phyloP scores from a whole-genome alignment of 2,797 vertebrate genomes.

The Aplochiton taeniatus region DNA sequence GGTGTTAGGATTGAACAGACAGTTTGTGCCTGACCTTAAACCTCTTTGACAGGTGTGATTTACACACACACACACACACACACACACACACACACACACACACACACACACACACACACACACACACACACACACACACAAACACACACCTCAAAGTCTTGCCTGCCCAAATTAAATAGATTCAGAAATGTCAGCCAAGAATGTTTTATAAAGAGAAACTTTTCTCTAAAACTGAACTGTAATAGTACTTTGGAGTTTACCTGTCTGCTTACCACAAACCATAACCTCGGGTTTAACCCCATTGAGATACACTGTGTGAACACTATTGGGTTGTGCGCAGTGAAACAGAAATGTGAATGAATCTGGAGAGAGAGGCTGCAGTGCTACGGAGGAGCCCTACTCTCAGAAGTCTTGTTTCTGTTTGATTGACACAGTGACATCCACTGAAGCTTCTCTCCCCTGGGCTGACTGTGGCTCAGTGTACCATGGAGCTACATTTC shows the following conservation, averaged over 20 bases:
- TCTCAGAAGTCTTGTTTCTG: background rate
- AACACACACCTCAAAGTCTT: background rate
- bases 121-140: conserved; percentile 1
- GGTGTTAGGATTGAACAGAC: conserved; percentile 41
- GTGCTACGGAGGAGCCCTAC: background rate
- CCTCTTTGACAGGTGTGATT: background rate
- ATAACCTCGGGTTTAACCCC: no score
- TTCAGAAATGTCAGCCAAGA: no score
- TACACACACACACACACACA: background rate
- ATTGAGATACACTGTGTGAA: background rate
- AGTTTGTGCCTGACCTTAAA: conserved; percentile 53
- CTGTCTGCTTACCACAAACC: no score
- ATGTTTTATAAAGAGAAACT: no score
- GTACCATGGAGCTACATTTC: background rate
- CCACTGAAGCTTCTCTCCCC: background rate
- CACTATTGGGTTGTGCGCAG: background rate
- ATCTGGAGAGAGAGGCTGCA: background rate
- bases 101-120: conserved; percentile 8
- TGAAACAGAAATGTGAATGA: background rate
- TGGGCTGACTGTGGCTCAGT: background rate
- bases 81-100: background rate
- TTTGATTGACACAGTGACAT: background rate
- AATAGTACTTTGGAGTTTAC: no score
- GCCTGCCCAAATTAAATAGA: no score
- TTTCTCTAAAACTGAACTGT: no score